Evolutionary conservation across 2,888 invertebrate species (phyloP).

Genomic region (Heliconius sara): DNA sequence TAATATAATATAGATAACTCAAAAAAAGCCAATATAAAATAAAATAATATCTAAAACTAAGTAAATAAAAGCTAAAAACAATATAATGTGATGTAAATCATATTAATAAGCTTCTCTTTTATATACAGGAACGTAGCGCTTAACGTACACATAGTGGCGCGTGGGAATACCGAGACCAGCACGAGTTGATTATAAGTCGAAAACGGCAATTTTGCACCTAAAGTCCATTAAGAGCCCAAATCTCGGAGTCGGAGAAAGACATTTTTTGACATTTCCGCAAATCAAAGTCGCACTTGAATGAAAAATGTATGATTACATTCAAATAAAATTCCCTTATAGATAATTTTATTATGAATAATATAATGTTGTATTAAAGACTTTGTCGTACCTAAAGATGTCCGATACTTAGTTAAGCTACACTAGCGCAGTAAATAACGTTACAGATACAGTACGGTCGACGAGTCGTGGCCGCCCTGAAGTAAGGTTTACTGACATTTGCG

Average conservation of each 20-base stretch:
- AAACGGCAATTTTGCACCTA: slow-evolving; percentile 49
- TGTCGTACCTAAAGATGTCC: slow-evolving; percentile 40
- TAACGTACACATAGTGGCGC: slow-evolving; percentile 39
- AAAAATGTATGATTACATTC: slow-evolving; percentile 27
- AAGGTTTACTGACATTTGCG: not conserved
- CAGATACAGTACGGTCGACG: not conserved
- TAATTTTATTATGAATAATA: slow-evolving; percentile 17
- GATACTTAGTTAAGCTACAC: slow-evolving; percentile 57
- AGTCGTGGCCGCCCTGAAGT: not conserved
- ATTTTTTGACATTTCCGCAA: slow-evolving; percentile 39
- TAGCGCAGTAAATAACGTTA: slow-evolving; percentile 62
- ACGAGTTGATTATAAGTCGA: slow-evolving; percentile 46
- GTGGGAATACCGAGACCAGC: slow-evolving; percentile 41
- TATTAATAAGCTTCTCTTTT: slow-evolving; percentile 65
- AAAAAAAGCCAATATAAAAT: slow-evolving; percentile 65
- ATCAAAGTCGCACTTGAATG: not conserved
- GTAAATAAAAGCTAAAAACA: slow-evolving; percentile 59
- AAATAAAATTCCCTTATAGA: slow-evolving; percentile 8
- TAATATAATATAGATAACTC: slow-evolving; percentile 51
- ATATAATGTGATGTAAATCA: slow-evolving; percentile 62
- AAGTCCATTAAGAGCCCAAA: not conserved
- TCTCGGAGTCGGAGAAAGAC: slow-evolving; percentile 63
- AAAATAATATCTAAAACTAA: slow-evolving; percentile 64
- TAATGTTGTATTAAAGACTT: slow-evolving; percentile 5
- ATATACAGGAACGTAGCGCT: slow-evolving; percentile 61